Base-by-base conservation (phyloP, 2,888 invertebrate species). In the Cryptocephalus moraei region DNA sequence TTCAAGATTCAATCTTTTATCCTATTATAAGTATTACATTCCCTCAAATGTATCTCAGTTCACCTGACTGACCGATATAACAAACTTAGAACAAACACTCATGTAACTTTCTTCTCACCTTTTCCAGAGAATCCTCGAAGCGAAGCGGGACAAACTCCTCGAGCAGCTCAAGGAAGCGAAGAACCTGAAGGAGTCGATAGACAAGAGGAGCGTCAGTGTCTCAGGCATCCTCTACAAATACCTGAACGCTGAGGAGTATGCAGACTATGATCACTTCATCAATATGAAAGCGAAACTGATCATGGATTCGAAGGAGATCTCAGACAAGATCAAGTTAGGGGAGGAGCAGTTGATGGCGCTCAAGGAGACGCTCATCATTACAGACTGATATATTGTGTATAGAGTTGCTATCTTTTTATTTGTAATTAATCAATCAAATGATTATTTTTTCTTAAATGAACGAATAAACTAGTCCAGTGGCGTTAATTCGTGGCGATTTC, bases 211-310 rank as follows among this genome's bases (percentile, higher is more conserved):
- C 61, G 72, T 78, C 38, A 81, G 79, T 65, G 83, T 91, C 39
- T 79, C 82, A 42, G 75, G 76, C 50, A 80, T 86, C 53, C 73
- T 91, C 50, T 76, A 79, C 55, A 82, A 84, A 66, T 82, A 84
- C 68, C 75, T 90, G 58, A 78, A 77, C 56, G 73, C 78, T 42
- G 85, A 86, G 50, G 84, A 87, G 63, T 84, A 81, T 63, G 81
- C 82, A 38, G 87, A 89, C 65, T 91, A 88, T 66, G 82, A 84
- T 61, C 86, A 86, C 65, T 91, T 87, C 71, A 84, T 90, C 59
- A 84, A 85, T 66, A 89, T 86, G 84, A 91, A 90, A 72, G 85
- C 87, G 33, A 88, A 87, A 70, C 73, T 91, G 54, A 82, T 87
- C 60, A 83, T 90, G 67, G 88, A 90, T 66, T 78, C 82, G 48